Percentiles rank a stretch among this genome's conserved stretches.
Conservation (phyloP, 2,888 invertebrate genomes). For the Limnephilus auricula region DNA sequence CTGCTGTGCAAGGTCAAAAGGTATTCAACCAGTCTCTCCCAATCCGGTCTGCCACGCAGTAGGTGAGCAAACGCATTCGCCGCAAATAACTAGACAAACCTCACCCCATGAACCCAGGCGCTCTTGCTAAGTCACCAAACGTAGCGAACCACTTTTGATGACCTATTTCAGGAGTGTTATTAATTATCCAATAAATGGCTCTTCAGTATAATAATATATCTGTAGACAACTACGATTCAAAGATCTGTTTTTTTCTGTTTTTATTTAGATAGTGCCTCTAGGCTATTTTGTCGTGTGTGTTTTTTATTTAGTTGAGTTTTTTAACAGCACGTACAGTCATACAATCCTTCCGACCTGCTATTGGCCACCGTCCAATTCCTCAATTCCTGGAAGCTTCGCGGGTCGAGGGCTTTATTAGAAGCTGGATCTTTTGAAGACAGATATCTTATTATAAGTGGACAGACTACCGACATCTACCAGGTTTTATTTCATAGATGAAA, state of each 20-base stretch:
- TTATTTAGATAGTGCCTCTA: not conserved
- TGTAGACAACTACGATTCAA: not conserved
- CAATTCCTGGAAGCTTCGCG: not conserved
- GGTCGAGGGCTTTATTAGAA: not conserved
- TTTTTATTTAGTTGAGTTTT: not conserved
- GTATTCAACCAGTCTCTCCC: no score
- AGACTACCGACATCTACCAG: not conserved
- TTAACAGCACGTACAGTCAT: not conserved
- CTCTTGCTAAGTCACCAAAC: no score
- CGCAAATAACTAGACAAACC: no score
- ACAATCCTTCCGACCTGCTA: not conserved
- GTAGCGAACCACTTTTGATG: no score
- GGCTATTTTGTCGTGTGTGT: not conserved
- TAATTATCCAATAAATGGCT: no score
- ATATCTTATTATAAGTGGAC: not conserved
- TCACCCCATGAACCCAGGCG: no score
- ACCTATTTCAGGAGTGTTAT: no score
- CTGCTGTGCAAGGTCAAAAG: no score
- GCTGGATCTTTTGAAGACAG: not conserved
- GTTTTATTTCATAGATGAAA: not conserved
- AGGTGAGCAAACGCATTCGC: no score
- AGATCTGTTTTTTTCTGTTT: no score
- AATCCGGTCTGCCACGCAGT: no score
- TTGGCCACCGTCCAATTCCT: not conserved
- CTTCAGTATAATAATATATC: no score